Evolutionary conservation across 2,797 vertebrate genomes (phyloP).

Genomic region (Gymnothorax javanicus): DNA sequence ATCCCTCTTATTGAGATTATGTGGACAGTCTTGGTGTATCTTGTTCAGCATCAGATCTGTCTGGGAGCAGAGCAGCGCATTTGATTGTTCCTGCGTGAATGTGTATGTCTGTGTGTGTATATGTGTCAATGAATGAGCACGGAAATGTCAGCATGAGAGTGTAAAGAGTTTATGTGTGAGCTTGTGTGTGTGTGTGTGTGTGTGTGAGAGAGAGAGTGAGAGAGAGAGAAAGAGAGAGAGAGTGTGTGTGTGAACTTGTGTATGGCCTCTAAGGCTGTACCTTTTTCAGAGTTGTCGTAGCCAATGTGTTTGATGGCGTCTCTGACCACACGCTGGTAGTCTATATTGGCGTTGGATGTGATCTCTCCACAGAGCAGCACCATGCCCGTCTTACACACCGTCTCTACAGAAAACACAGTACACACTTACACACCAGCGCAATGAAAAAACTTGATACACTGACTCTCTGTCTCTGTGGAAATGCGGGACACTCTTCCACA

Average conservation of each 20-base stretch:
- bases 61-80: no score
- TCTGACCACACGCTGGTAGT: slow-evolving; percentile 95
- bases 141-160: not conserved
- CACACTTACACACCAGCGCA: no score
- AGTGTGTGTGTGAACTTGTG: not conserved
- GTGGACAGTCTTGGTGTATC: no score
- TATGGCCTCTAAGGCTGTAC: slow-evolving; percentile 57
- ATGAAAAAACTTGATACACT: no score
- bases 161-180: not conserved
- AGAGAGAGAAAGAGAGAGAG: no score
- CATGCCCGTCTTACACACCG: slow-evolving; percentile 98
- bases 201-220: not conserved
- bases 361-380: slow-evolving; percentile 97
- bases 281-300: slow-evolving; percentile 97
- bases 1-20: no score
- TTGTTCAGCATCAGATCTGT: no score
- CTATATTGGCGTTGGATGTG: slow-evolving; percentile 88
- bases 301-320: slow-evolving; percentile 92
- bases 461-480: no score
- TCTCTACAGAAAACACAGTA: slow-evolving; percentile 72
- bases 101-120: not conserved
- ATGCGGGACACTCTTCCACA: no score
- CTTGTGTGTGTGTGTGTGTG: not conserved
- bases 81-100: not conserved
- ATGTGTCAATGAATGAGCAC: no score